A percentile compares a stretch with the other conserved stretches of the same genome.
Evolutionary conservation across 1,140 invertebrate genomes (phyloP).

Genomic region (Anastrepha ludens): DNA sequence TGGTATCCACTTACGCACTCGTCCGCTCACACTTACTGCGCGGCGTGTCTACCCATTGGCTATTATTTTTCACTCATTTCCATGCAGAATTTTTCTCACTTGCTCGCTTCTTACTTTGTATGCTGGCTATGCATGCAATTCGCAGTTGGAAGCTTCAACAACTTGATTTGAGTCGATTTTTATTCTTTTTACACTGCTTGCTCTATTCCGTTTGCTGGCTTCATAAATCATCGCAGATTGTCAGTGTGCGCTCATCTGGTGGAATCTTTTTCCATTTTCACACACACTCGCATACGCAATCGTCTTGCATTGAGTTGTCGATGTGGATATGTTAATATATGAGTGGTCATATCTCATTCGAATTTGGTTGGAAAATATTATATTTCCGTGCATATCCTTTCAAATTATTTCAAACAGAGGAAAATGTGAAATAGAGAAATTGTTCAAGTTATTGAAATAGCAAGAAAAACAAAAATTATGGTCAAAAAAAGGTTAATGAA

Average conservation of each 20-base stretch:
- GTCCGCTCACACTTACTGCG: not conserved
- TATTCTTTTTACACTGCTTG: not conserved
- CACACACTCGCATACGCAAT: not conserved
- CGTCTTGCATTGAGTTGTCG: conserved; percentile 10
- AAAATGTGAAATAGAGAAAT: too few species aligned
- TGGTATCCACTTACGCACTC: too few species aligned
- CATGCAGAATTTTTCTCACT: not conserved
- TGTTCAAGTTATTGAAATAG: too few species aligned
- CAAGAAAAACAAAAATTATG: too few species aligned
- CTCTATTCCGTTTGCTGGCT: not conserved
- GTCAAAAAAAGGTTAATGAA: too few species aligned
- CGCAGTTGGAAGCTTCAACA: not conserved
- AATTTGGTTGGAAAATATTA: too few species aligned
- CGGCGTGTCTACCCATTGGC: not conserved
- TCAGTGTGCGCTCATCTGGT: conserved; percentile 40
- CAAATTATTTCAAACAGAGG: too few species aligned
- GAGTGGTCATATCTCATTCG: too few species aligned
- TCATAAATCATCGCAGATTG: conserved; percentile 37
- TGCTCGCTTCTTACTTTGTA: not conserved
- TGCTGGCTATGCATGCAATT: not conserved
- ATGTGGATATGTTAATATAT: not conserved
- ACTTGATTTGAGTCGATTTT: not conserved
- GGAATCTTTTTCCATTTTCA: conserved; percentile 5
- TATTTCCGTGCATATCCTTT: too few species aligned
- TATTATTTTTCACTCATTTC: conserved; percentile 42